Percentiles rank a stretch among this genome's conserved stretches.
Conservation (phyloP, 2,113 vertebrate genomes). For the Axis porcinus region DNA sequence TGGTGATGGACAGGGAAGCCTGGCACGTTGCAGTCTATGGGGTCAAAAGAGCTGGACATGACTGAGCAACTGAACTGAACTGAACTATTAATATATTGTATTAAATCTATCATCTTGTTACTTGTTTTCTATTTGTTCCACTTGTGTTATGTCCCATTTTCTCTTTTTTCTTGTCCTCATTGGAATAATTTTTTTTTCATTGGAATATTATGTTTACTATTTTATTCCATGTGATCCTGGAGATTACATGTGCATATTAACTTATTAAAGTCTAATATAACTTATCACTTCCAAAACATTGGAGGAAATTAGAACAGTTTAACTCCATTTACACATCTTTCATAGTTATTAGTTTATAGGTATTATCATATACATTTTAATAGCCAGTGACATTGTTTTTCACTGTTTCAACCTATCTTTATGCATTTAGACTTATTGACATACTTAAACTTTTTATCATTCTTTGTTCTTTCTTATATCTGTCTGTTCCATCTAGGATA, state of each 20-base stretch:
- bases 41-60: fast-evolving
- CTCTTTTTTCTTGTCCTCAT: not conserved
- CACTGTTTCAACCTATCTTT: not conserved
- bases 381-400: not conserved
- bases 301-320: not conserved
- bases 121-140: not conserved
- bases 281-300: not conserved
- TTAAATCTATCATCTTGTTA: not conserved
- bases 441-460: not conserved
- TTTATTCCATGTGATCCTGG: not conserved
- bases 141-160: not conserved
- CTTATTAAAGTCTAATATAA: not conserved
- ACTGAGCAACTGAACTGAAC: not conserved
- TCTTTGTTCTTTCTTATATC: not conserved
- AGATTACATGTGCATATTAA: not conserved
- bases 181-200: not conserved
- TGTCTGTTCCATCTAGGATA: not conserved
- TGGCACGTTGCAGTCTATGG: not conserved
- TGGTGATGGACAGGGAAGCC: not conserved
- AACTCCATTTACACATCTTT: not conserved
- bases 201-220: not conserved
- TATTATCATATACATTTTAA: not conserved
- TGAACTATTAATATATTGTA: not conserved
- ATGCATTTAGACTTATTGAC: not conserved
- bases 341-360: not conserved